phyloP scores from a whole-genome alignment of 2,797 vertebrate genomes.

The Brachymystax lenok region DNA sequence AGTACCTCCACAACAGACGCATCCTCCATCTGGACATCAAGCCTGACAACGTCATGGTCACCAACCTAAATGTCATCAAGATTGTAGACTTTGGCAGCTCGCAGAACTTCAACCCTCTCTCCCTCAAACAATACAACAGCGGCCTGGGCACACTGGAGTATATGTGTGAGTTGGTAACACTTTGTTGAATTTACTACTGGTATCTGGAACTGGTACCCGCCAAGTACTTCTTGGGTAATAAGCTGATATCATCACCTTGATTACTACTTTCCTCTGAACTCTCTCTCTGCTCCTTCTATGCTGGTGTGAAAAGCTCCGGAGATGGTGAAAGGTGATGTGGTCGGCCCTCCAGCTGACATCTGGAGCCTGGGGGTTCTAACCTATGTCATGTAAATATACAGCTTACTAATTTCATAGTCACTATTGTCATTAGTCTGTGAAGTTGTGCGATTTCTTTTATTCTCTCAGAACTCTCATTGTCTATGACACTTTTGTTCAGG shows the following conservation, averaged over 20 bases:
- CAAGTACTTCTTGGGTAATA: background rate
- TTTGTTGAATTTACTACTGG: background rate
- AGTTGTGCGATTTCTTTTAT: background rate
- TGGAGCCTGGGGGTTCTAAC: slow-evolving; percentile 88
- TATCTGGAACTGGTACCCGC: background rate
- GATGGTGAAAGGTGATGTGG: slow-evolving; percentile 89
- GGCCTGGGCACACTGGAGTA: slow-evolving; percentile 85
- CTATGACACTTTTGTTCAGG: slow-evolving; percentile 68
- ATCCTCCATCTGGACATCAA: slow-evolving; percentile 94
- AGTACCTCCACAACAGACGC: slow-evolving; percentile 86
- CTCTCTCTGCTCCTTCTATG: slow-evolving; percentile 5
- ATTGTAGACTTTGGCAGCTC: slow-evolving; percentile 94
- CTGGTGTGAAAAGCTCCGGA: slow-evolving; percentile 82
- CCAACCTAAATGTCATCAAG: slow-evolving; percentile 85
- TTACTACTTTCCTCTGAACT: background rate
- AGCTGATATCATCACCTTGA: background rate
- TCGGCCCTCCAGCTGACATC: slow-evolving; percentile 90
- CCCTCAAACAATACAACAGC: slow-evolving; percentile 77
- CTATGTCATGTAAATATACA: slow-evolving; percentile 87
- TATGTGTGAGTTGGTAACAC: slow-evolving; percentile 61
- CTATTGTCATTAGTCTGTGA: background rate
- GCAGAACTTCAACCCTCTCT: slow-evolving; percentile 88
- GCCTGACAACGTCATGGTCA: slow-evolving; percentile 90
- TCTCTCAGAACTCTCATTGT: background rate
- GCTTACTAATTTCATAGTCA: background rate